phyloP scores from a whole-genome alignment of 1,140 invertebrate genomes.

The Ips nitidus region DNA sequence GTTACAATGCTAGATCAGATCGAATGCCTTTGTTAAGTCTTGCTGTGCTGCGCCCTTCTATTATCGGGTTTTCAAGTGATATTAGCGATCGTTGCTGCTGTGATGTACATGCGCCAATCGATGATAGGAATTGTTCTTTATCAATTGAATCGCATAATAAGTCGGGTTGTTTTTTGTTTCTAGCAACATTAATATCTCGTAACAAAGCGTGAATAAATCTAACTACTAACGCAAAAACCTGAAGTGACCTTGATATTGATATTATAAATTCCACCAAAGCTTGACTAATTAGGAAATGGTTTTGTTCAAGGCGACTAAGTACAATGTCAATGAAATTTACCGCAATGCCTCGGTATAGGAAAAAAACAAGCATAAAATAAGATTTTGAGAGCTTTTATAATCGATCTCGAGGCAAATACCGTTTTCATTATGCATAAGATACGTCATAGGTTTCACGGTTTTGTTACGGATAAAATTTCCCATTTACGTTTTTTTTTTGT shows the following conservation, averaged over 20 bases:
- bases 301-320: conserved; percentile 35
- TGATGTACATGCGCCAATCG: no score
- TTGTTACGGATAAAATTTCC: background rate
- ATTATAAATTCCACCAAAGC: conserved; percentile 38
- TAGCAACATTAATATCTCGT: no score
- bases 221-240: conserved; percentile 14
- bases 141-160: no score
- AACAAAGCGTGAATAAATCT: conserved; percentile 11
- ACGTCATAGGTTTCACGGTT: background rate
- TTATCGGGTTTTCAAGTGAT: no score
- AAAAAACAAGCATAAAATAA: conserved; percentile 9
- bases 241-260: conserved; percentile 35
- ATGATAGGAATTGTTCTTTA: no score
- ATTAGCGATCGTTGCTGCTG: no score
- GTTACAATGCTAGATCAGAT: no score
- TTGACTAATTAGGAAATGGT: conserved; percentile 37
- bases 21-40: no score
- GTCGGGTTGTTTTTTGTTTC: no score
- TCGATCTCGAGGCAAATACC: conserved; percentile 4
- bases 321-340: conserved; percentile 37
- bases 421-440: background rate
- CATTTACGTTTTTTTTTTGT: background rate
- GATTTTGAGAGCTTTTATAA: conserved; percentile 15
- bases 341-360: conserved; percentile 21
- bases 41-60: no score